These are phyloP conservation scores for Drymodes brunneopygia DNA, from an alignment of 2,113 vertebrate species.

Conservation along the genomic window DNA sequence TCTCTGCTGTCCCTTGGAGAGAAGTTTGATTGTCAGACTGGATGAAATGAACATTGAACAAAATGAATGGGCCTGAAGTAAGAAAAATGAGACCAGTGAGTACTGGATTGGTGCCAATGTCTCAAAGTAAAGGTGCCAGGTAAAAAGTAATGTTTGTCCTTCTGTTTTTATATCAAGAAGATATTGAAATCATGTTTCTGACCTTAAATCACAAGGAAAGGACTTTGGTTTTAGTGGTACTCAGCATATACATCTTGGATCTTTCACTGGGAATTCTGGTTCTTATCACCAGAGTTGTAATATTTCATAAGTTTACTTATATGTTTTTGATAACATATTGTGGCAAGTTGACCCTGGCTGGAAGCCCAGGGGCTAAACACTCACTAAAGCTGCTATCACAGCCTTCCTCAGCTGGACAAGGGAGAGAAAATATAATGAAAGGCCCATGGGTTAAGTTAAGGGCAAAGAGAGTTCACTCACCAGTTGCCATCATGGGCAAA, in stretches of 20 bases:
- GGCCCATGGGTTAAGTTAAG: rapidly evolving
- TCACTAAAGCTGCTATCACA: not conserved
- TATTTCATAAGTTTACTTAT: not conserved
- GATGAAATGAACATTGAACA: not conserved
- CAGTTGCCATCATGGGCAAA: not conserved
- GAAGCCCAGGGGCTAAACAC: not conserved
- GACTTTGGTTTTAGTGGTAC: not conserved
- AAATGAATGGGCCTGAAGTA: not conserved
- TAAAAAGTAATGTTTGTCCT: not conserved
- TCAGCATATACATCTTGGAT: not conserved
- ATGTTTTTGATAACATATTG: not conserved
- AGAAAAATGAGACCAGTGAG: not conserved
- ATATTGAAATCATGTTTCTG: not conserved
- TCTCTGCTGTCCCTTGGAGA: not conserved
- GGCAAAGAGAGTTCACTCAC: not conserved
- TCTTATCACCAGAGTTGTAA: not conserved
- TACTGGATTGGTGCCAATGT: not conserved
- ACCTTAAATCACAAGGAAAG: not conserved
- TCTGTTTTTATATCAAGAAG: not conserved
- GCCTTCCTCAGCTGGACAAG: not conserved
- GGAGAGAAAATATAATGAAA: not conserved
- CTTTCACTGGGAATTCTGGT: not conserved
- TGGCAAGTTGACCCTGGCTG: not conserved
- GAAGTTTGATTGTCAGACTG: not conserved
- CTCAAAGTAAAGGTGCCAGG: not conserved